Base-by-base conservation (phyloP, 2,113 vertebrate genomes). In the Reinhardtius hippoglossoides region DNA sequence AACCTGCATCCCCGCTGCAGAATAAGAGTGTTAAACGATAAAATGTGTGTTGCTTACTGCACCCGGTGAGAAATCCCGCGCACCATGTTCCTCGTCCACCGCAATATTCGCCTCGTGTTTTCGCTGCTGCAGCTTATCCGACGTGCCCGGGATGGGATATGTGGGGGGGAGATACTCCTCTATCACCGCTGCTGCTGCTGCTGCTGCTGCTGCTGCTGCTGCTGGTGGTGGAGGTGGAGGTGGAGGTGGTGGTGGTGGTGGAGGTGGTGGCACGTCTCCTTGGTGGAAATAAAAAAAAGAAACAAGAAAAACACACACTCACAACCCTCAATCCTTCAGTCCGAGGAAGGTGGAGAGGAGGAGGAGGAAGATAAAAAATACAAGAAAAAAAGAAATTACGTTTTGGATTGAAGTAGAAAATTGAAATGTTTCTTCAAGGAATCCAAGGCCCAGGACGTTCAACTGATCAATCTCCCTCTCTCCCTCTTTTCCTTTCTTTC, bases 131-230 rank as follows among this genome's bases (percentile, higher is more conserved):
- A 76, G 91, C 87, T 87, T 60, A 56, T 87, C 82, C 89, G 91
- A 91, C 92, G 91, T 90, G 92, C 79, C 82, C 89, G 81, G 89
- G 90, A 91, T 91, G 86, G 89, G 87, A 88, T 82, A 84, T 87
- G n/a, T 21, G 54, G n/a, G 18, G 52, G 75, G 76, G 83, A 87
- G 84, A 85, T 88, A 84, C 82, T 87, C 78, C 80, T 86, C 70
- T 71, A 44, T 72, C 70, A 57, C 67, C 78, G 64, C 78, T 57
- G 59, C 67, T 80, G 21, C 76, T 67, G 20, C 66, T 66, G 1
- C 65, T 72, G 26, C 60, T 83, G 0, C 63, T 80, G 37, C 26
- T 73, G 78, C 15, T 80, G n/a, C n/a, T n/a, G n/a, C n/a, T n/a
- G n/a, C n/a, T n/a, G n/a, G n/a, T n/a, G n/a, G n/a, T n/a, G n/a